Conservation (phyloP, 2,797 vertebrate genomes). For the Glossophaga mutica region DNA sequence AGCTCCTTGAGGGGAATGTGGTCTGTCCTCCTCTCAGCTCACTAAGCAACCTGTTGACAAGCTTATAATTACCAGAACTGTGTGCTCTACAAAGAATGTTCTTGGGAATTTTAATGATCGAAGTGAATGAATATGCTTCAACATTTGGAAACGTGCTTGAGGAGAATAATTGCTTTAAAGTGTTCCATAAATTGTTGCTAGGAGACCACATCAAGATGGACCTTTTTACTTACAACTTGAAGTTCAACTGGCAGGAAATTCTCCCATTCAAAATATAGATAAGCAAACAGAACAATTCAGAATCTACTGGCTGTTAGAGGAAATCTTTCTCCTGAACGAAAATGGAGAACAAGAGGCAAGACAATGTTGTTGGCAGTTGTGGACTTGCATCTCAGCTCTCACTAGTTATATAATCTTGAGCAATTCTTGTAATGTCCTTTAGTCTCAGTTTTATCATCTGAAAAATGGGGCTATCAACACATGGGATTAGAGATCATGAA, state of each 20-base stretch:
- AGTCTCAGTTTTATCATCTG: constrained; percentile 12
- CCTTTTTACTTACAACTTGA: constrained; percentile 63
- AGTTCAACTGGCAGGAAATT: constrained; percentile 70
- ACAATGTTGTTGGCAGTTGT: neutral
- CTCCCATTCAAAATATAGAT: constrained; percentile 66
- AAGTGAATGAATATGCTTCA: constrained; percentile 73
- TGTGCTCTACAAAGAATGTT: constrained; percentile 51
- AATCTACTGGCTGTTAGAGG: neutral
- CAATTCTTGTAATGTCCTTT: neutral
- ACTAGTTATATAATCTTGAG: neutral
- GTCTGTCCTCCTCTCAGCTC: constrained; percentile 31
- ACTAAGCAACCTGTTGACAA: constrained; percentile 68
- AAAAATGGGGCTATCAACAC: neutral
- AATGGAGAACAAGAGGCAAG: constrained; percentile 11
- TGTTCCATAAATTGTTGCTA: constrained; percentile 76
- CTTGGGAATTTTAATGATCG: constrained; percentile 67
- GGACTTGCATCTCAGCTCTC: neutral
- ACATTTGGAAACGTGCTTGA: constrained; percentile 69
- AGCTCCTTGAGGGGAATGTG: neutral
- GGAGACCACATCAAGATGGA: constrained; percentile 67
- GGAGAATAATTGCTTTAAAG: constrained; percentile 75
- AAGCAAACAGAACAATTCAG: constrained; percentile 60
- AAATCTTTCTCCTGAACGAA: constrained; percentile 18
- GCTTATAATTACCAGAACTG: constrained; percentile 65
- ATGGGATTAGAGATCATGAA: neutral